phyloP scores from a whole-genome alignment of 1,140 invertebrate genomes.

The Neodiprion lecontei region DNA sequence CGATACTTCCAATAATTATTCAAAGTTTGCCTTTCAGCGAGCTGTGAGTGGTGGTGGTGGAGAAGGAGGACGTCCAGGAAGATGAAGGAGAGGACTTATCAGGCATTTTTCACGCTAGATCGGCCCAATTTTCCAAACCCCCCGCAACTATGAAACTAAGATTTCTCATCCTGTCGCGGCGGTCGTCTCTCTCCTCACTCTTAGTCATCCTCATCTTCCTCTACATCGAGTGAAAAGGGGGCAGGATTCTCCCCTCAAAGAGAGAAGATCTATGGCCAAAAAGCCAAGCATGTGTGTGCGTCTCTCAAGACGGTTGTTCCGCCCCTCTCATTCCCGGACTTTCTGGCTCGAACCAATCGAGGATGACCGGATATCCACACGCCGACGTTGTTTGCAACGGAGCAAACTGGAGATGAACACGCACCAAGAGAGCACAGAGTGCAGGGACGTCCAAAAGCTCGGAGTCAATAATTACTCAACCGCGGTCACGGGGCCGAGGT shows the following conservation, averaged over 20 bases:
- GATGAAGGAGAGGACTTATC: slow-evolving; percentile 29
- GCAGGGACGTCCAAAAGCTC: slow-evolving; percentile 21
- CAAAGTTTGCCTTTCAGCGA: slow-evolving; percentile 42
- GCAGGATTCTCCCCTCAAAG: too few species aligned
- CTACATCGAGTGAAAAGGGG: too few species aligned
- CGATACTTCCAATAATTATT: slow-evolving; percentile 52
- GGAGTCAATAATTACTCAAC: background rate
- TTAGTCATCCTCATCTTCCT: too few species aligned
- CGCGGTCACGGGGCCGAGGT: slow-evolving; percentile 5
- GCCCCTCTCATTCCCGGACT: too few species aligned
- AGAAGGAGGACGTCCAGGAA: background rate
- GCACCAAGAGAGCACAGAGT: background rate
- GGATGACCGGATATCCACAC: too few species aligned
- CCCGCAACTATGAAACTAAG: slow-evolving; percentile 43
- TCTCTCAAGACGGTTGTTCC: too few species aligned
- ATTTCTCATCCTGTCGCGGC: slow-evolving; percentile 45
- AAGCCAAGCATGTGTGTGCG: too few species aligned
- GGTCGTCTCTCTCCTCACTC: background rate
- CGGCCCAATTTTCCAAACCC: slow-evolving; percentile 26
- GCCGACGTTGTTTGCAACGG: too few species aligned
- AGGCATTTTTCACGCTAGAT: slow-evolving; percentile 49
- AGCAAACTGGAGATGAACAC: too few species aligned
- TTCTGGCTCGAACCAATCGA: too few species aligned
- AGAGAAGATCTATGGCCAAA: too few species aligned
- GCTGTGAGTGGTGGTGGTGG: background rate